Conservation (phyloP, 1,140 invertebrate genomes). For the Orussus abietinus region DNA sequence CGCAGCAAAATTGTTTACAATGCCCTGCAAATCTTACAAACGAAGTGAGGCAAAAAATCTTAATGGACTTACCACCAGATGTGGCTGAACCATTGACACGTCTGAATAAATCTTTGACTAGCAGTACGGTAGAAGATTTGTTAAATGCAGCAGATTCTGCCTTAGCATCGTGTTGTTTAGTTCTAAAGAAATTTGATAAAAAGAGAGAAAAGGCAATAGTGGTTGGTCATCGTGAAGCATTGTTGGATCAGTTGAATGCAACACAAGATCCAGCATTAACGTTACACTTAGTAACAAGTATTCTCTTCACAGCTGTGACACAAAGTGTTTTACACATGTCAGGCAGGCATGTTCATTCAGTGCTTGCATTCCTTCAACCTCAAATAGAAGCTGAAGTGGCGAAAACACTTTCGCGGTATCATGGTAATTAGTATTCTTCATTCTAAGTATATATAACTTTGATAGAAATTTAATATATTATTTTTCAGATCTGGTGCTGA, state of each 20-base stretch:
- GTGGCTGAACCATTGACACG: slow-evolving; percentile 60
- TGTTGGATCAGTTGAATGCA: slow-evolving; percentile 72
- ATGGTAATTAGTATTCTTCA: slow-evolving; percentile 62
- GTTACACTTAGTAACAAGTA: slow-evolving; percentile 75
- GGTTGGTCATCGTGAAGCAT: slow-evolving; percentile 71
- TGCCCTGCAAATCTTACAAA: slow-evolving; percentile 57
- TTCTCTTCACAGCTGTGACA: slow-evolving; percentile 78
- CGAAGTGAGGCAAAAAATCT: slow-evolving; percentile 66
- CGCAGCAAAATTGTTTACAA: slow-evolving; percentile 60
- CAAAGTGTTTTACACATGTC: slow-evolving; percentile 84
- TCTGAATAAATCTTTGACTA: slow-evolving; percentile 61
- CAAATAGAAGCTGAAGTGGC: slow-evolving; percentile 64
- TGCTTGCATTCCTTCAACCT: slow-evolving; percentile 70
- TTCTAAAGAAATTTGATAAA: slow-evolving; percentile 84
- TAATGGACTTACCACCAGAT: slow-evolving; percentile 63
- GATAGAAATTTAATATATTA: slow-evolving; percentile 3
- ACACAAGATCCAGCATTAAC: slow-evolving; percentile 75
- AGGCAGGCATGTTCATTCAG: slow-evolving; percentile 81
- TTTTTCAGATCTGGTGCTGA: slow-evolving; percentile 58
- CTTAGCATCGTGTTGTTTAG: slow-evolving; percentile 72
- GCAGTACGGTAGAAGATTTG: slow-evolving; percentile 72
- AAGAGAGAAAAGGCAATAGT: slow-evolving; percentile 78
- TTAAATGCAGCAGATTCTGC: slow-evolving; percentile 67
- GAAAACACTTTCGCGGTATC: slow-evolving; percentile 64
- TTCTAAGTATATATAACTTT: slow-evolving; percentile 10